phyloP scores from a whole-genome alignment of 2,797 vertebrate species.

The Girardinus metallicus region DNA sequence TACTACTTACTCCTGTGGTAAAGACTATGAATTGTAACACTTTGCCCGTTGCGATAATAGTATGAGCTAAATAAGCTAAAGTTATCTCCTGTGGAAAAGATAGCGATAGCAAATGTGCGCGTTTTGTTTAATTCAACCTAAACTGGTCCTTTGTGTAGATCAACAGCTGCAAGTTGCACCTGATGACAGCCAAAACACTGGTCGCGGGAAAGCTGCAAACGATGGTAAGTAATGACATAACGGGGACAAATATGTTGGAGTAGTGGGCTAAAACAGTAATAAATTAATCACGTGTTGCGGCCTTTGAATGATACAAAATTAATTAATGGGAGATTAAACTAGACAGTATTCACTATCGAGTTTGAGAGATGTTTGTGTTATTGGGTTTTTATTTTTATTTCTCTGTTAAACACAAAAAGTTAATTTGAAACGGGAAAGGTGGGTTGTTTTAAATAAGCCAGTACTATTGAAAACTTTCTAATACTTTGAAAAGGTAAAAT shows the following conservation, averaged over 20 bases:
- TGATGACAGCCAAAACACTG: constrained; percentile 53
- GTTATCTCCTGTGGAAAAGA: neutral
- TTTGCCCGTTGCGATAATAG: constrained; percentile 7
- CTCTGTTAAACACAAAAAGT: neutral
- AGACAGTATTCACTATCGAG: neutral
- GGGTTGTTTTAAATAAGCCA: neutral
- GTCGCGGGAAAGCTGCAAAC: constrained; percentile 49
- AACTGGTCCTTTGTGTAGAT: constrained; percentile 57
- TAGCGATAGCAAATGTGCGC: neutral
- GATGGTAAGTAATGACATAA: constrained; percentile 60
- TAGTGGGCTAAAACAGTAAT: neutral
- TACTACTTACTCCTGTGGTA: constrained; percentile 74
- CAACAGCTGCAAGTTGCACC: constrained; percentile 76
- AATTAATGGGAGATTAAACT: neutral
- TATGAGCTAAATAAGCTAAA: too few species aligned
- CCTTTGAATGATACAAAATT: neutral
- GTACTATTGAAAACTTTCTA: neutral
- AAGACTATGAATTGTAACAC: constrained; percentile 3
- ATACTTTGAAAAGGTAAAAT: neutral
- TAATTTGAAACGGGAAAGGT: neutral
- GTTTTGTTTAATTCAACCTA: neutral
- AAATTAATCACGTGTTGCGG: neutral
- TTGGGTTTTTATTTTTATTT: neutral
- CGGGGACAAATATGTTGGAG: neutral
- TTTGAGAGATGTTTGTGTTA: neutral